Base-by-base conservation (phyloP, 2,888 invertebrate species). In the Meloe dianella region DNA sequence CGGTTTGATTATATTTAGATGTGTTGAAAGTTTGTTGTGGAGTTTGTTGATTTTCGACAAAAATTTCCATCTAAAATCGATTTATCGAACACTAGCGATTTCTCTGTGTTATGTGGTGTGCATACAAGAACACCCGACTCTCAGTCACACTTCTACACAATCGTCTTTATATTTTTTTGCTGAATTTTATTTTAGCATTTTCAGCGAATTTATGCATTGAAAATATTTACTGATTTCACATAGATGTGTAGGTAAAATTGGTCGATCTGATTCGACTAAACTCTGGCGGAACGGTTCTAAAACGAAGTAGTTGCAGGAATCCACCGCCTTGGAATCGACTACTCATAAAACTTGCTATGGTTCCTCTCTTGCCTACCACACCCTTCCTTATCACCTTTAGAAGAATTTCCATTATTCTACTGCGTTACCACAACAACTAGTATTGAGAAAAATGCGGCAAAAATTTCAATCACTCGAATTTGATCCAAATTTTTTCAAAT, bases 401-500 rank as follows among this genome's bases (percentile, higher is more conserved):
- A 10, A 9, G 6, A 4, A 20, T 47, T 47, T 47, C 20, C 20
- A 20, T 47, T 9, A 47, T 47, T 47, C 20, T 47, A 20, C 9
- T 8, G 30, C 7, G 8, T 30, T 27, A 14, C 2, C 10, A 1
- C 35, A 12, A 41, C 17, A 41, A 41, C 38, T 22, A 17, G 41
- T 22, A 10, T 51, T 51, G 22, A 22, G n/a, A n/a, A n/a, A 24
- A 24, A 51, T 12, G 24, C 51, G 24, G 10, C 24, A 20, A 22
- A 51, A 47, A 5, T 51, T 51, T 17, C 8, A 6, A 20, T 20
- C 47, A 8, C 8, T 51, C 9, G 2, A 27, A 4, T 4, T 20
- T 47, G 20, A 47, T 47, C 2, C 9, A 9, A 10, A 47, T 38
- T 38, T 38, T 38, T 20, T 47, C 20, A 63, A 66, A 66, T 60